These are phyloP conservation scores for Glyptemys insculpta DNA, from an alignment of 2,797 vertebrate genomes.

Conservation along the genomic window DNA sequence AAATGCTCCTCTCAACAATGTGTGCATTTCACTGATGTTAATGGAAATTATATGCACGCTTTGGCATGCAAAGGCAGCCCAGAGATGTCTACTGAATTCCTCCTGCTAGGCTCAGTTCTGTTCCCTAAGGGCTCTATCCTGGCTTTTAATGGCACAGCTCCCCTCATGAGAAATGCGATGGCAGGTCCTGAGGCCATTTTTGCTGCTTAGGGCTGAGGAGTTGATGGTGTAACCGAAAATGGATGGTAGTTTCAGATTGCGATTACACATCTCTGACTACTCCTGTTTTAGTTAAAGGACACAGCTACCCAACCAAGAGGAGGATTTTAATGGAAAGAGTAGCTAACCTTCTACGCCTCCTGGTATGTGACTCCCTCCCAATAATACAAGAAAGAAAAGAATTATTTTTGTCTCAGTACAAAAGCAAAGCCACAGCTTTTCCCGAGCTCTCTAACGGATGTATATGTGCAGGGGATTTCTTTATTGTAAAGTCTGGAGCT, in stretches of 20 bases:
- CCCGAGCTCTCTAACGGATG: not conserved
- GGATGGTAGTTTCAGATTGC: not conserved
- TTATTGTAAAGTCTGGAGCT: constrained; percentile 40
- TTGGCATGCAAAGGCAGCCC: not conserved
- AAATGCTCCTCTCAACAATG: not conserved
- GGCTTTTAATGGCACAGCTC: not conserved
- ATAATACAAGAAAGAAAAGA: not conserved
- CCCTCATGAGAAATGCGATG: not conserved
- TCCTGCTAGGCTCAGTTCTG: not conserved
- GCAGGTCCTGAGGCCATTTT: not conserved
- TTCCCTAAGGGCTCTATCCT: not conserved
- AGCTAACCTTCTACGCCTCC: not conserved
- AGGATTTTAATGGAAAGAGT: not conserved
- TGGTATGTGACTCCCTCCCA: not conserved
- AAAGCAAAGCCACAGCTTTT: not conserved
- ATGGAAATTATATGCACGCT: not conserved
- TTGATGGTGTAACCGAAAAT: not conserved
- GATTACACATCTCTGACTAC: not conserved
- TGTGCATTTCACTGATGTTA: not conserved
- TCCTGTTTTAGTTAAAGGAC: not conserved
- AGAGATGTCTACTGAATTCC: not conserved
- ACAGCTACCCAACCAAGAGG: not conserved
- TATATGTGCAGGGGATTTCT: constrained; percentile 28
- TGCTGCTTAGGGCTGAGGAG: not conserved
- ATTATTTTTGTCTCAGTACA: not conserved